phyloP scores from a whole-genome alignment of 2,888 invertebrate species.

The Protula sp. region DNA sequence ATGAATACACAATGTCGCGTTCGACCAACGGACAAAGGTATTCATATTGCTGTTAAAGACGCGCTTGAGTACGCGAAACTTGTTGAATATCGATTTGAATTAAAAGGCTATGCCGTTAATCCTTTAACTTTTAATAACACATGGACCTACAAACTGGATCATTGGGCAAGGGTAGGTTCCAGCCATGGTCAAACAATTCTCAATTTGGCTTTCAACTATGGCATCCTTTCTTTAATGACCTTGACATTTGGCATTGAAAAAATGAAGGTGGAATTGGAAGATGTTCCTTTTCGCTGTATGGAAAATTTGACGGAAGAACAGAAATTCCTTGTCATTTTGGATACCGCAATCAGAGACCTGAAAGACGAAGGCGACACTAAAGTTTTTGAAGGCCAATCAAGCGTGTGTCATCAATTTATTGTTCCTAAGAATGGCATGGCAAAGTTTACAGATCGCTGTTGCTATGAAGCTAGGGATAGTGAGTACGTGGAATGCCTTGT shows the following conservation, averaged over 20 bases:
- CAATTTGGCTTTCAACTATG: slow-evolving; percentile 46
- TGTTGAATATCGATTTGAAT: slow-evolving; percentile 10
- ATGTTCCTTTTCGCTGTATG: slow-evolving; percentile 29
- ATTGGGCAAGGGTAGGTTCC: slow-evolving; percentile 17
- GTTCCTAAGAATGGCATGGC: slow-evolving; percentile 9
- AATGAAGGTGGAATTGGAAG: slow-evolving; percentile 25
- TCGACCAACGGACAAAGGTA: neutral
- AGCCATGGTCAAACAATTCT: slow-evolving; percentile 45
- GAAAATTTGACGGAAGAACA: slow-evolving; percentile 23
- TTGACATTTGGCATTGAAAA: slow-evolving; percentile 43
- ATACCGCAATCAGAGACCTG: slow-evolving; percentile 18
- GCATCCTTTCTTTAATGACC: slow-evolving; percentile 43
- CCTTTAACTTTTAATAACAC: slow-evolving; percentile 5
- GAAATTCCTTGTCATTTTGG: slow-evolving; percentile 11
- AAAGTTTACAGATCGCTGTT: slow-evolving; percentile 22
- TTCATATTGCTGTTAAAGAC: neutral
- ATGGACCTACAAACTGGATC: slow-evolving; percentile 10
- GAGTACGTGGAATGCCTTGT: slow-evolving; percentile 6
- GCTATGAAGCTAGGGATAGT: slow-evolving; percentile 2
- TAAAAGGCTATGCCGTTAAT: slow-evolving; percentile 7
- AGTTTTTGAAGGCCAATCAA: slow-evolving; percentile 16
- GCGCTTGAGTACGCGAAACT: slow-evolving; percentile 6
- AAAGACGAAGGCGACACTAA: slow-evolving; percentile 2
- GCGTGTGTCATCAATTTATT: slow-evolving; percentile 35
- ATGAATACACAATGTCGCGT: neutral